These are phyloP conservation scores for Leptopterna dolabrata DNA, from an alignment of 2,888 invertebrate species.

Conservation along the genomic window DNA sequence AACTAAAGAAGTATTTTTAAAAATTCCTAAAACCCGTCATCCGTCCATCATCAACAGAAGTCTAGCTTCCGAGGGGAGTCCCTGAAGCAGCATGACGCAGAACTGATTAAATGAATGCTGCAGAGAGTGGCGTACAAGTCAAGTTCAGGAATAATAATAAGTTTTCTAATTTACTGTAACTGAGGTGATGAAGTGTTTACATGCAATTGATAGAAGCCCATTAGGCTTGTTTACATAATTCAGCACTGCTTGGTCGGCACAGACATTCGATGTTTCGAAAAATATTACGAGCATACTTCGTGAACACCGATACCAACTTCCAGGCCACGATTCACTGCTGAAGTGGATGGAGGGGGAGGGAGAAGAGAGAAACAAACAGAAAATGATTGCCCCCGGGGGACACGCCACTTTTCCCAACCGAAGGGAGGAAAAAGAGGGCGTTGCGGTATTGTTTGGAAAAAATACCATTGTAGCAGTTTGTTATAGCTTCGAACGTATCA, in stretches of 20 bases:
- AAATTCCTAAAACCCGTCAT: no score
- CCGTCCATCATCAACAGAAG: no score
- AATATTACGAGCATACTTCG: not conserved
- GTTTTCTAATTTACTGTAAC: no score
- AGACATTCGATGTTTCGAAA: not conserved
- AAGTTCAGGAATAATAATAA: no score
- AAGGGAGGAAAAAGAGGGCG: not conserved
- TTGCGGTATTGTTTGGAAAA: conserved; percentile 27
- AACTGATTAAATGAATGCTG: no score
- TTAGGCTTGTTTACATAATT: no score
- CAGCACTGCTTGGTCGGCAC: not conserved
- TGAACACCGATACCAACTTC: not conserved
- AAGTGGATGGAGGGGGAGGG: not conserved
- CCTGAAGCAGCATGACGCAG: no score
- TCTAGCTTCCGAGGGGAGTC: no score
- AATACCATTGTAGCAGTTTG: conserved; percentile 16
- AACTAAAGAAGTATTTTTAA: no score
- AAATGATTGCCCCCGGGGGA: not conserved
- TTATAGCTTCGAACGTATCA: conserved; percentile 5
- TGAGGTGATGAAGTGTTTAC: no score
- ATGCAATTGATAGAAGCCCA: no score
- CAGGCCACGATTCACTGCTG: not conserved
- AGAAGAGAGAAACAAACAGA: not conserved
- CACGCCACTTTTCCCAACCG: conserved; percentile 22
- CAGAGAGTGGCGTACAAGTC: no score